Evolutionary conservation across 2,888 invertebrate species (phyloP).

Genomic region (Fragum sueziense): DNA sequence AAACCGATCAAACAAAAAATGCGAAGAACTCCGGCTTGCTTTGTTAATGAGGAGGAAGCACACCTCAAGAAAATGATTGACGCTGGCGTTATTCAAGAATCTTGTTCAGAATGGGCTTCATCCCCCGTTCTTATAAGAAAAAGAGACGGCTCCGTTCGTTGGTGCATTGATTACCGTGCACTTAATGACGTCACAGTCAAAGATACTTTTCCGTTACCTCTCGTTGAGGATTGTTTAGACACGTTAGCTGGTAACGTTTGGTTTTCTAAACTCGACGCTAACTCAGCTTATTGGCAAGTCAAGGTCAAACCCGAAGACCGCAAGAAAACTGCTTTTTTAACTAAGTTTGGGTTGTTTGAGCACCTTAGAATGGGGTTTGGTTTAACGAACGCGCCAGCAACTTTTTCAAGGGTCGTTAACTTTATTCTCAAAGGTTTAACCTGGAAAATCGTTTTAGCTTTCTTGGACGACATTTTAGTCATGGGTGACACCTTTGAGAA

Average conservation of each 20-base stretch:
- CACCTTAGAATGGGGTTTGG: conserved; percentile 26
- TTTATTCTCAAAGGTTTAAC: conserved; percentile 47
- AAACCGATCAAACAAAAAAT: conserved; percentile 42
- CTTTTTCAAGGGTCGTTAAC: conserved; percentile 45
- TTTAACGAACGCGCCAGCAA: conserved; percentile 28
- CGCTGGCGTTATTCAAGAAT: too few relatives aligned
- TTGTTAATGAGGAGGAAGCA: conserved; percentile 45
- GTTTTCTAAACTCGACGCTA: conserved; percentile 49
- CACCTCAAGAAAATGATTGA: conserved; percentile 40
- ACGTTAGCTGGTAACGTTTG: conserved; percentile 35
- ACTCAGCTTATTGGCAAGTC: conserved; percentile 54
- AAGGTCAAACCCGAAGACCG: conserved; percentile 27
- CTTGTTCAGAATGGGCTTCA: conserved; percentile 42
- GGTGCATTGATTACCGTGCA: conserved; percentile 41
- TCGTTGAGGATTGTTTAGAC: conserved; percentile 43
- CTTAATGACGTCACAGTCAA: conserved; percentile 36
- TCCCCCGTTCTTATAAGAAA: conserved; percentile 30
- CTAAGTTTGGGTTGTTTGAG: conserved; percentile 35
- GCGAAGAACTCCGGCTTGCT: conserved; percentile 48
- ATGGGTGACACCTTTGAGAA: conserved; percentile 30
- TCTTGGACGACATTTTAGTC: conserved; percentile 57
- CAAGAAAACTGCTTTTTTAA: conserved; percentile 59
- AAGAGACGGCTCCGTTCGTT: conserved; percentile 17
- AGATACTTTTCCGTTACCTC: conserved; percentile 38
- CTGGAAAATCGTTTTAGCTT: conserved; percentile 46